These are phyloP conservation scores for Sylvia borin DNA, from an alignment of 2,797 vertebrate species.

Conservation along the genomic window DNA sequence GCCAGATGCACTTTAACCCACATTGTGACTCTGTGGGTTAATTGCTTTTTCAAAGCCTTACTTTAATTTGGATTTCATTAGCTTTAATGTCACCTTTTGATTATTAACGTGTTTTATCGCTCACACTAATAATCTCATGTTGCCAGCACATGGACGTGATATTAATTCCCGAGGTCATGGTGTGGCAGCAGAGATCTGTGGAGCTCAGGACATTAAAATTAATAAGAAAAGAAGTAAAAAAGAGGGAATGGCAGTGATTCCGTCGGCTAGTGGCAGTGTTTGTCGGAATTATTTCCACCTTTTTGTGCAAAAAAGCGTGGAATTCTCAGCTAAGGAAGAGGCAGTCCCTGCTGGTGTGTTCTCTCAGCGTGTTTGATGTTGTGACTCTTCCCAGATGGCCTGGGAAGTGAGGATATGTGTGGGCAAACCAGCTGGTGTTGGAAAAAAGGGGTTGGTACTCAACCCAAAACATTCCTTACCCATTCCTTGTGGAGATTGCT, in stretches of 20 bases:
- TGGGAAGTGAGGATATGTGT: background rate
- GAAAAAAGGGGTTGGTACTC: background rate
- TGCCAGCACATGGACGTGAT: background rate
- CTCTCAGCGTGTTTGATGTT: accelerated
- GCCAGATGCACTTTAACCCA: background rate
- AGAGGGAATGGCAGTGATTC: background rate
- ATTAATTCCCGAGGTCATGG: background rate
- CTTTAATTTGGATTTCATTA: background rate
- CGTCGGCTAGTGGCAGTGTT: background rate
- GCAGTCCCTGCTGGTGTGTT: background rate
- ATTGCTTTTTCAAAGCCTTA: background rate
- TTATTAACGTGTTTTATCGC: background rate
- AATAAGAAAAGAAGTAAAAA: background rate
- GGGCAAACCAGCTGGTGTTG: background rate
- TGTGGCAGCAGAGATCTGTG: background rate
- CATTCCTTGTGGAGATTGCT: background rate
- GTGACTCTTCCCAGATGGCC: background rate
- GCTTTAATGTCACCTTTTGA: background rate
- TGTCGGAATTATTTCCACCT: background rate
- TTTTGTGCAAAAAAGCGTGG: background rate
- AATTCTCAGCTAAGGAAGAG: background rate
- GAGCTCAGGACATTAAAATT: background rate
- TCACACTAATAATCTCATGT: accelerated
- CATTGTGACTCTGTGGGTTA: background rate
- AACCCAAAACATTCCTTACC: too few species aligned